phyloP scores from a whole-genome alignment of 2,797 vertebrate genomes.

The Garrulus glandarius region DNA sequence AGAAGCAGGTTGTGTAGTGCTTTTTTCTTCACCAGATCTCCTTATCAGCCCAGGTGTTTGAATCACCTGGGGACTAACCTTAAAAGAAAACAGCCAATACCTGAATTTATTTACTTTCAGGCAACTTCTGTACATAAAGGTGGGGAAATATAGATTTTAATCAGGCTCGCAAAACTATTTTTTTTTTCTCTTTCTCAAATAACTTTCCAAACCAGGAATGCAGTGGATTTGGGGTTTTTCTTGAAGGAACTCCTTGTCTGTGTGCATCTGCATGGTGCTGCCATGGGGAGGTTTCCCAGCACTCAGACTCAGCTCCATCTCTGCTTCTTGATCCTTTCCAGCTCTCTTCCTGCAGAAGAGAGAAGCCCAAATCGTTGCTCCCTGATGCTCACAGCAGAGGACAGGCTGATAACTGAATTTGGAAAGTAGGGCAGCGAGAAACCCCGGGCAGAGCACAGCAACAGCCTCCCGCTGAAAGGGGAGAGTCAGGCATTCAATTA shows the following conservation, averaged over 20 bases:
- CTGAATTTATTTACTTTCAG: neutral
- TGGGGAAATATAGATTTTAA: neutral
- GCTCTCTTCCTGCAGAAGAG: neutral
- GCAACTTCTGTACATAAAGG: neutral
- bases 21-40: neutral
- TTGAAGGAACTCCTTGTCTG: neutral
- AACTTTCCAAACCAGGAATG: neutral
- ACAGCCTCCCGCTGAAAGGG: neutral
- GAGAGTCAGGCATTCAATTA: neutral
- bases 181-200: neutral
- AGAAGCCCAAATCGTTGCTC: neutral
- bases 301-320: neutral
- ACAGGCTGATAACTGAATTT: neutral
- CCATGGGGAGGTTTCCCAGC: neutral
- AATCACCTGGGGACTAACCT: neutral
- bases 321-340: neutral
- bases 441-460: neutral
- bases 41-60: neutral
- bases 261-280: neutral
- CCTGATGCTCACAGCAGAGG: neutral
- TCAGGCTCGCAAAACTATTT: neutral
- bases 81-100: neutral
- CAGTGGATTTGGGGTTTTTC: neutral
- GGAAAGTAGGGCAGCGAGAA: conserved; percentile 7
- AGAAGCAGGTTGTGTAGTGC: neutral